Evolutionary conservation across 2,888 invertebrate species (phyloP).

Genomic region (Calliphora vomitoria): DNA sequence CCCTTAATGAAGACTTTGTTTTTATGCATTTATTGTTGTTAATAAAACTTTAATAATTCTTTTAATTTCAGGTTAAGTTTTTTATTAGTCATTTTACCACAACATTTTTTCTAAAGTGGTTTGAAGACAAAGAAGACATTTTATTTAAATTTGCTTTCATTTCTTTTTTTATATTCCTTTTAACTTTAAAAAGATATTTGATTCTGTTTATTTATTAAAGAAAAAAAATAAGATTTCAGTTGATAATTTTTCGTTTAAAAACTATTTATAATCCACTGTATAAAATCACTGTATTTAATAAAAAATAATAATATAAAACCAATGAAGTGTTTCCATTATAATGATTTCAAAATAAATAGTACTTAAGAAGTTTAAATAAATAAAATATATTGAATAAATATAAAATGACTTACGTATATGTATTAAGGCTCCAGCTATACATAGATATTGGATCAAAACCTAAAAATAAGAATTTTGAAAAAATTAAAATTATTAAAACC

Average conservation of each 20-base stretch:
- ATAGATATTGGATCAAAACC: too few relatives aligned
- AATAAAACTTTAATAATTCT: background rate
- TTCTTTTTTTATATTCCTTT: slow-evolving; percentile 52
- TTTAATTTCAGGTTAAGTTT: slow-evolving; percentile 68
- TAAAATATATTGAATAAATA: too few relatives aligned
- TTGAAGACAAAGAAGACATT: slow-evolving; percentile 43
- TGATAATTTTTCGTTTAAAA: slow-evolving; percentile 43
- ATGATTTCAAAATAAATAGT: too few relatives aligned
- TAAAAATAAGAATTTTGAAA: too few relatives aligned
- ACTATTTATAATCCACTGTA: slow-evolving; percentile 60
- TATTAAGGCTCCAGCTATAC: too few relatives aligned
- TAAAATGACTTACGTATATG: too few relatives aligned
- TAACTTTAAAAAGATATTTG: slow-evolving; percentile 8
- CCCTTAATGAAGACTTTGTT: slow-evolving; percentile 28
- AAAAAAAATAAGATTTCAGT: slow-evolving; percentile 46
- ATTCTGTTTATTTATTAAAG: slow-evolving; percentile 26
- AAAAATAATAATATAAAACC: slow-evolving; percentile 32
- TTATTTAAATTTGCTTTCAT: slow-evolving; percentile 34
- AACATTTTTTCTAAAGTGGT: slow-evolving; percentile 31
- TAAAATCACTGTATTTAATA: slow-evolving; percentile 67
- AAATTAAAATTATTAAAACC: too few relatives aligned
- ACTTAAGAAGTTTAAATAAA: too few relatives aligned
- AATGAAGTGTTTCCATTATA: background rate
- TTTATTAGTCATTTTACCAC: slow-evolving; percentile 39
- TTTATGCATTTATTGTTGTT: background rate